Evolutionary conservation across 2,113 vertebrate species (phyloP).

Genomic region (Tupaia tana): DNA sequence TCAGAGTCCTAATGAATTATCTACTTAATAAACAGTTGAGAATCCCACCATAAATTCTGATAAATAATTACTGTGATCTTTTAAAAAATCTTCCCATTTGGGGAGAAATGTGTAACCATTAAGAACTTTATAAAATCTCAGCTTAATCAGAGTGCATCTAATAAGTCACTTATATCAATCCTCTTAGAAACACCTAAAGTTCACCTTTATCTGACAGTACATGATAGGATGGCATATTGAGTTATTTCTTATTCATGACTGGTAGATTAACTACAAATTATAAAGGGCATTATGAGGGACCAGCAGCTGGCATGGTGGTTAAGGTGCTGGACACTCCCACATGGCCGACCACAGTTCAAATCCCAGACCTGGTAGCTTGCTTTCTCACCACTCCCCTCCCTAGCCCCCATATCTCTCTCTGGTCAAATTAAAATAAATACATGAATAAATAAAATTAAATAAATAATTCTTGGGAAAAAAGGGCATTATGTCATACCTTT

Average conservation of each 20-base stretch:
- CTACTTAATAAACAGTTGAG: slow-evolving; percentile 27
- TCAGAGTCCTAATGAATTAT: slow-evolving; percentile 45
- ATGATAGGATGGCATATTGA: background rate
- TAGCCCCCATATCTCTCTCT: no score
- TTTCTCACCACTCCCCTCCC: no score
- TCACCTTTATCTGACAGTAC: slow-evolving; percentile 5
- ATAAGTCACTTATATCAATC: background rate
- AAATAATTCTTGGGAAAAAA: background rate
- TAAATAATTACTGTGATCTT: background rate
- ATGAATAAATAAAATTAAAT: no score
- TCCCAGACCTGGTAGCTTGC: no score
- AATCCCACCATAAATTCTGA: slow-evolving; percentile 17
- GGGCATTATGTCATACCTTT: background rate
- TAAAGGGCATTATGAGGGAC: background rate
- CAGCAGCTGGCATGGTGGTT: no score
- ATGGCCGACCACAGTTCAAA: no score
- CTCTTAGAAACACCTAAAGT: slow-evolving; percentile 19
- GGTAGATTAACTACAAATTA: slow-evolving; percentile 41
- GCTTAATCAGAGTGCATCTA: slow-evolving; percentile 15
- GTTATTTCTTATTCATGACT: background rate
- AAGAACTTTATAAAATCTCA: slow-evolving; percentile 46
- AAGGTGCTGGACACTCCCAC: no score
- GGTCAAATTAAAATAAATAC: no score
- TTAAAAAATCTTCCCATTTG: background rate
- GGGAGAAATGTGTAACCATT: slow-evolving; percentile 31